Conservation (phyloP, 2,113 vertebrate genomes). For the Mesitornis unicolor region DNA sequence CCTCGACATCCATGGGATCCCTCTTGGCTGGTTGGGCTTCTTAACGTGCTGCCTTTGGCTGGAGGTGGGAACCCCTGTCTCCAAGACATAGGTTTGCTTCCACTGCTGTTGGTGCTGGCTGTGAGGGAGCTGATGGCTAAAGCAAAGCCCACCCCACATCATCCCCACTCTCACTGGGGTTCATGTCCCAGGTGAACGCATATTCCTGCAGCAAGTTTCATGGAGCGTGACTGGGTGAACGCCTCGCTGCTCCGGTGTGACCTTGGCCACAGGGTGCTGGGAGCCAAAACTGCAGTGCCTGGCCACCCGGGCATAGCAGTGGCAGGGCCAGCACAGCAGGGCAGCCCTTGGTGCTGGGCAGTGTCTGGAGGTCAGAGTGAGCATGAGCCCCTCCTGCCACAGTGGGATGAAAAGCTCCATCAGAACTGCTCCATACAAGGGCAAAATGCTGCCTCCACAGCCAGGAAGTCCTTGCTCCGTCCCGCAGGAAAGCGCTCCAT, state of each 20-base stretch:
- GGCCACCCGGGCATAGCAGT: background rate
- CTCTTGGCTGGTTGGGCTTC: background rate
- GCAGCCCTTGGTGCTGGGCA: background rate
- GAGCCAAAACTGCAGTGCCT: background rate
- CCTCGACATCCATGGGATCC: background rate
- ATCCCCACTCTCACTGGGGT: rapidly evolving
- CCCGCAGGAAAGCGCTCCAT: background rate
- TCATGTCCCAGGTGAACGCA: rapidly evolving
- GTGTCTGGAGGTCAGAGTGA: background rate
- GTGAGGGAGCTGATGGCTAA: background rate
- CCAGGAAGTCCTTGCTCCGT: background rate
- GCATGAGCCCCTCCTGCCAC: background rate
- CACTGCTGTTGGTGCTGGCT: background rate
- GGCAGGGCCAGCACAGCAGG: background rate
- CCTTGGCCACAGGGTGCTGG: background rate
- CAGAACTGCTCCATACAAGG: rapidly evolving
- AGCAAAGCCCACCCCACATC: background rate
- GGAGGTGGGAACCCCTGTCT: background rate
- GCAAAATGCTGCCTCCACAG: background rate
- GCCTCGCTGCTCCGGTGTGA: rapidly evolving
- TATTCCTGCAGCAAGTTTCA: background rate
- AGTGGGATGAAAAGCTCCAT: background rate
- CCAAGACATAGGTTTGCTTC: background rate
- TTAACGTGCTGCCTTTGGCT: background rate
- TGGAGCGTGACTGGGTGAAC: background rate